These are phyloP conservation scores for Anabacerthia variegaticeps DNA, from an alignment of 2,797 vertebrate species.

Conservation along the genomic window DNA sequence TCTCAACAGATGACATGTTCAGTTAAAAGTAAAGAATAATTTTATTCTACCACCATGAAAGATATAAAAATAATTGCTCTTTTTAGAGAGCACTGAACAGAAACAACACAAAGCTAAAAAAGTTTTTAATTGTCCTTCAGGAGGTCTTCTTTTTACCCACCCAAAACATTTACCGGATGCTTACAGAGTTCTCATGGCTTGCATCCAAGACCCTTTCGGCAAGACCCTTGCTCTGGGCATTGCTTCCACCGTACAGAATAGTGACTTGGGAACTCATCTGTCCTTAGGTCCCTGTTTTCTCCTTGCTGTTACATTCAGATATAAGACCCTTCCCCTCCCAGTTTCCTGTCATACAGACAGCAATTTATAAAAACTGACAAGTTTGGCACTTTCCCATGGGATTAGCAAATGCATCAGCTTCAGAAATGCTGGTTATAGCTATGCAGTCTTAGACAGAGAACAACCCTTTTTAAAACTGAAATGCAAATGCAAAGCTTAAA, in stretches of 20 bases:
- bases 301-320: conserved; percentile 22
- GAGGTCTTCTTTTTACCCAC: conserved; percentile 27
- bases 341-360: conserved; percentile 51
- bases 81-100: conserved; percentile 16
- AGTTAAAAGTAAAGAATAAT: neutral
- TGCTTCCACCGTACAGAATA: neutral
- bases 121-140: neutral
- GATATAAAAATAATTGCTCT: neutral
- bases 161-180: conserved; percentile 42
- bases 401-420: neutral
- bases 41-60: neutral
- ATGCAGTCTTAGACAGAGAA: neutral
- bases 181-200: conserved; percentile 40
- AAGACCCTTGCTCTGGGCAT: conserved; percentile 1
- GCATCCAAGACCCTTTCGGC: neutral
- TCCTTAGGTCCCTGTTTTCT: neutral
- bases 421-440: neutral
- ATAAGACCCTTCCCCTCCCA: neutral
- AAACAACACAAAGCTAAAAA: conserved; percentile 4
- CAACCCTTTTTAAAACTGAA: neutral
- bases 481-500: neutral
- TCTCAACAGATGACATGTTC: neutral
- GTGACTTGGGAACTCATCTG: neutral
- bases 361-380: conserved; percentile 49
- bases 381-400: conserved; percentile 21